Base-by-base conservation (phyloP, 1,140 invertebrate species). In the Yoshiicerus persimilis region DNA sequence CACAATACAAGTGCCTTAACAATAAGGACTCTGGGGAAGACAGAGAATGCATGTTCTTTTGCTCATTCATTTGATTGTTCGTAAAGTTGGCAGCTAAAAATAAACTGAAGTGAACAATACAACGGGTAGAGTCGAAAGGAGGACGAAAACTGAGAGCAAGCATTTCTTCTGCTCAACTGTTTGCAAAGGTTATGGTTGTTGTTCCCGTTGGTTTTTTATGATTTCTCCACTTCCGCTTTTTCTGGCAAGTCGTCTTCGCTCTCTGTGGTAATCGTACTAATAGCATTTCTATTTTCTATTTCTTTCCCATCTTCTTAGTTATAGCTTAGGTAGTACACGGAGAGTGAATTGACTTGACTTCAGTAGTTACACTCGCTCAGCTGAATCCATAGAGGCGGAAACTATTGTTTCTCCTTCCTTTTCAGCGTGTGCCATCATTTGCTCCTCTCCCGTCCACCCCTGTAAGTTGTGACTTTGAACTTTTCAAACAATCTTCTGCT, bases 211-310 rank as follows among this genome's bases (percentile, higher is more conserved):
- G 75, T 80, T 80, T 80, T 80, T 80, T 80, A 80, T 80, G 75
- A 80, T 80, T 80, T 80, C 32, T 80, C 75, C 75, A 80, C 75
- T 80, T 80, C 75, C 75, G 75, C 75, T 80, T 80, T 80, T 80
- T 38, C 75, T 80, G 75, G 75, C 75, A 80, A 36, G 25, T 70
- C 75, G 30, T 80, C 6, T 77, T 34, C 70, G 27, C 70, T 80
- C 32, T 80, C 75, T 80, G 75, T 80, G 75, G 75, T 80, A 80
- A 80, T 80, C 75, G 75, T 34, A 80, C 75, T 80, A 80, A 80
- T 80, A 80, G 75, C 75, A 80, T 80, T 80, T 38, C 70, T 75
- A 75, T 75, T 75, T 75, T 75, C 75, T 80, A 80, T 80, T 80
- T 36, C 75, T 80, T 80, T 38, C 75, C 32, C 34, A 80, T 80